Evolutionary conservation across 2,888 invertebrate genomes (phyloP), one percentile per base, ranked within the genome.

Genomic region (Allophyes oxyacanthae): DNA sequence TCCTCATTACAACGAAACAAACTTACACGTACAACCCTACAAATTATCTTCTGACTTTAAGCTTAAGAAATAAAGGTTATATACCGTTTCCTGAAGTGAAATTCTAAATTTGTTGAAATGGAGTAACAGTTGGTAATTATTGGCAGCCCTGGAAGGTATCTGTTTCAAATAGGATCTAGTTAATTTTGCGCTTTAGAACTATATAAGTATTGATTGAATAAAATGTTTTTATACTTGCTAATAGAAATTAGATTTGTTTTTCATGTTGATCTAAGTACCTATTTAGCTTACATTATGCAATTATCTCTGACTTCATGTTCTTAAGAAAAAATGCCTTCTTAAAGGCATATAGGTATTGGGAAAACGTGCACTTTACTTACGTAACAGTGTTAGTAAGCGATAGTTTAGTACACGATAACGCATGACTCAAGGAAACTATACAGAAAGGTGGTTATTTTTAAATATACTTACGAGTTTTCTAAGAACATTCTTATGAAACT

Each of bases 1-100:
- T 79, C 79, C 85, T 86, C 85, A 86, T 86, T 86, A 84, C 78
- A 73, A 67, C 65, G 72, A 45, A 33, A 73, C 85, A 65, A 85
- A 81, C 65, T 60, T 77, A 75, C 37, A 28, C 50, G 57, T 73
- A 44, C 75, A 26, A 10, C 8, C 44, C 34, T n/a, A 30, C 30
- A 48, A 64, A 57, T 46, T 20, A 48, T 25, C 15, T 51, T 52
- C 46, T 5, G 33, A 55, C 72, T 59, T 38, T 82, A 78, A 41
- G 6, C 40, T 30, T 0, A 10, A 8, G 46, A 0, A 8, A 15
- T 59, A 77, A 56, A 64, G 67, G 33, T 25, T 28, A 42, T 11
- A 38, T 41, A 33, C 2, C 3, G 11, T 5, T 50, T 46, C n/a
- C 0, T 5, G 2, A 57, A 30, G 32, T 13, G 53, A 6, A 57